phyloP scores from a whole-genome alignment of 2,888 invertebrate species.

The Zhengitettix transpicula region DNA sequence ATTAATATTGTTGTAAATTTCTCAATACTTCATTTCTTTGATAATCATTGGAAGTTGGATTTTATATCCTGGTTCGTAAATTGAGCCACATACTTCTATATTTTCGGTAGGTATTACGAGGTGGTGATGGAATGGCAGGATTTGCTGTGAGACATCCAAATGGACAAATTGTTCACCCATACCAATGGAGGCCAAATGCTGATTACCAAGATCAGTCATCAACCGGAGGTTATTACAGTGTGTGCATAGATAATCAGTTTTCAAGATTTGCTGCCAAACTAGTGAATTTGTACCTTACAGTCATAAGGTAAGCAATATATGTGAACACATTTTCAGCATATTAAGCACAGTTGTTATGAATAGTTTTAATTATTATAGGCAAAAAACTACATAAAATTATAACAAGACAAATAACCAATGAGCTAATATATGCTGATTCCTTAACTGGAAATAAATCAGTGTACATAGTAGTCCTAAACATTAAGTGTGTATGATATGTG shows the following conservation, averaged over 20 bases:
- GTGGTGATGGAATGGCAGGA: constrained; percentile 88
- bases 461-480: too few relatives aligned
- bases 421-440: too few relatives aligned
- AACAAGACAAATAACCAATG: too few relatives aligned
- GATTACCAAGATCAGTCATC: constrained; percentile 76
- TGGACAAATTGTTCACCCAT: constrained; percentile 72
- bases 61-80: too few relatives aligned
- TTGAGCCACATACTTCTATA: too few relatives aligned
- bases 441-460: too few relatives aligned
- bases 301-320: constrained; percentile 39
- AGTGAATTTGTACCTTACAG: constrained; percentile 78
- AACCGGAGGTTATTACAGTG: constrained; percentile 71
- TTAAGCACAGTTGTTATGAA: not conserved
- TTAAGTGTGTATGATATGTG: too few relatives aligned
- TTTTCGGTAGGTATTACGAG: constrained; percentile 57
- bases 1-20: too few relatives aligned
- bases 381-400: too few relatives aligned
- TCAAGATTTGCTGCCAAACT: constrained; percentile 79
- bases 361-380: too few relatives aligned
- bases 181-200: constrained; percentile 76
- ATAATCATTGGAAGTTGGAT: too few relatives aligned
- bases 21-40: too few relatives aligned
- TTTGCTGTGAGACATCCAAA: constrained; percentile 77
- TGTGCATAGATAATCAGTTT: constrained; percentile 87
- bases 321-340: not conserved